Percentiles rank a stretch among this genome's conserved stretches.
Conservation (phyloP, 2,113 vertebrate species). For the Cryptomyrus ogoouensis region DNA sequence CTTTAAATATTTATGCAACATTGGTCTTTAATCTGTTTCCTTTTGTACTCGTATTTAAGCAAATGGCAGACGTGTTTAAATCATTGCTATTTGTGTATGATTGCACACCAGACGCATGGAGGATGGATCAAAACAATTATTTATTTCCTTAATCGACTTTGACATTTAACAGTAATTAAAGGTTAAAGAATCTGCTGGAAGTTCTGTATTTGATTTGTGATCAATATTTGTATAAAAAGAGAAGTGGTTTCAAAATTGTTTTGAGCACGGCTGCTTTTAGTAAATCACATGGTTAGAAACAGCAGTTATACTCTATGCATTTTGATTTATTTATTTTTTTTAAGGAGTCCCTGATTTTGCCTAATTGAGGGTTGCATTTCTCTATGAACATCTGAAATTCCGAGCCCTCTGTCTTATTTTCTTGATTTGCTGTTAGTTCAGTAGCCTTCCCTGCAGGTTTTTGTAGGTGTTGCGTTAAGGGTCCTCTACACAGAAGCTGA, state of each 20-base stretch:
- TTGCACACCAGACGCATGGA: constrained; percentile 17
- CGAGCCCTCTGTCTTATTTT: neutral
- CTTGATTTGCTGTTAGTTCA: neutral
- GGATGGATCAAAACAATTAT: constrained; percentile 14
- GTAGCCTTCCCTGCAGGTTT: neutral
- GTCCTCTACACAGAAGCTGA: neutral
- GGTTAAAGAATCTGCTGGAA: neutral
- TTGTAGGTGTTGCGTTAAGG: neutral
- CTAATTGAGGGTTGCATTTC: neutral
- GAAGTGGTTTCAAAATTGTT: neutral
- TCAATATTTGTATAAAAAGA: neutral
- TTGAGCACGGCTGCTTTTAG: neutral
- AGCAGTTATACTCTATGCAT: neutral
- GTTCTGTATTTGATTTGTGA: neutral
- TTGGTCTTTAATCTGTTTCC: neutral
- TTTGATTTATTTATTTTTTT: neutral
- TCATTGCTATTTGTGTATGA: constrained; percentile 20
- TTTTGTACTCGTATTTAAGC: constrained; percentile 18
- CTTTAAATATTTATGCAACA: neutral
- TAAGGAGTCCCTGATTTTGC: neutral
- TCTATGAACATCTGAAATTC: neutral
- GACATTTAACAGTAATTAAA: constrained; percentile 23
- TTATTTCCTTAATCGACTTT: constrained; percentile 21
- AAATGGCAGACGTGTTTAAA: constrained; percentile 11
- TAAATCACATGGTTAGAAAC: neutral